Conservation (phyloP, 2,113 vertebrate genomes). For the Agelaius tricolor region DNA sequence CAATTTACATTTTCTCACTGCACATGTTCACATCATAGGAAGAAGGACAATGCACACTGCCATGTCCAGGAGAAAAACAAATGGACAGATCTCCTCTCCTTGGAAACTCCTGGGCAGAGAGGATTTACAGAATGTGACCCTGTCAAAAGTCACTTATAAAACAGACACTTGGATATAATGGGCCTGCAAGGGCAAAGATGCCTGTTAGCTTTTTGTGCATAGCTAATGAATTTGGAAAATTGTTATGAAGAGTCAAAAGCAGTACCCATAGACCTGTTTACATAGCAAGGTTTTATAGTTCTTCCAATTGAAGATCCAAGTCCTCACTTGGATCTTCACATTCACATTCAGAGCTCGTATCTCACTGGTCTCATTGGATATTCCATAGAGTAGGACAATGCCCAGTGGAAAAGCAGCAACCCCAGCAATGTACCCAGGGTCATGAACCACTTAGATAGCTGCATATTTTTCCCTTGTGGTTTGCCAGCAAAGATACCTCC, state of each 20-base stretch:
- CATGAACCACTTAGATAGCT: neutral
- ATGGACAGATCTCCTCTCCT: neutral
- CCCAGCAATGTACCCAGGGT: neutral
- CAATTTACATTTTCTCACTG: neutral
- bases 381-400: neutral
- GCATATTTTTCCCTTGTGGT: slow-evolving; percentile 9
- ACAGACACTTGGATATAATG: neutral
- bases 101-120: neutral
- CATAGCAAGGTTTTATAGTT: neutral
- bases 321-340: neutral
- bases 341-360: neutral
- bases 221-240: neutral
- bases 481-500: neutral
- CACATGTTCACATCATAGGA: rapidly evolving
- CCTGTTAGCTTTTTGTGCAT: neutral
- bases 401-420: neutral
- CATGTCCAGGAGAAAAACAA: neutral
- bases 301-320: neutral
- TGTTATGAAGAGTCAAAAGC: neutral
- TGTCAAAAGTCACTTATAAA: neutral
- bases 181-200: neutral
- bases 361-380: neutral
- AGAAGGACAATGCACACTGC: neutral
- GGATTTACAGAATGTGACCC: neutral
- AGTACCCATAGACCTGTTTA: neutral